These are phyloP conservation scores for Campylorhamphus procurvoides DNA, from an alignment of 2,113 vertebrate species.

Conservation along the genomic window DNA sequence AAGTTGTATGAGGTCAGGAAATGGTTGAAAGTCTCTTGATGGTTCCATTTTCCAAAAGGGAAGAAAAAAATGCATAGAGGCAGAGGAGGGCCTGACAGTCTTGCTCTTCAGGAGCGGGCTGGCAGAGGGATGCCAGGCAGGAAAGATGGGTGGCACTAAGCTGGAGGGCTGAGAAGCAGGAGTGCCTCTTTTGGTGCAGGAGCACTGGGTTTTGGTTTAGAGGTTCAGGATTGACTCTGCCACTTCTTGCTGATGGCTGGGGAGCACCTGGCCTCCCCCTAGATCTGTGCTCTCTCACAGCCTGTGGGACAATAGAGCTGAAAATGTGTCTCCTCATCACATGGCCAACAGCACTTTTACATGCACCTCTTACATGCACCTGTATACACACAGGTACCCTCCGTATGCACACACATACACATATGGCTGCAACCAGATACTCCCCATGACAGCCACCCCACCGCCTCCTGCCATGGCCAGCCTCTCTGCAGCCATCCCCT, in stretches of 20 bases:
- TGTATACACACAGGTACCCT: fast-evolving
- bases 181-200: neutral
- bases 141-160: neutral
- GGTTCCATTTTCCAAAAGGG: neutral
- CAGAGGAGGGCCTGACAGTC: neutral
- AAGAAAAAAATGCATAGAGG: neutral
- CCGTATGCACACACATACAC: no score
- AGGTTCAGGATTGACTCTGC: neutral
- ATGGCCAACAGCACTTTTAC: neutral
- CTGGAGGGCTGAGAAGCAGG: fast-evolving
- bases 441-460: neutral
- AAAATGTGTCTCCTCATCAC: neutral
- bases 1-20: neutral
- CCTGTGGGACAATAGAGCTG: fast-evolving
- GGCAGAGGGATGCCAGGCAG: neutral
- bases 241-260: neutral
- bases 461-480: neutral
- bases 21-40: neutral
- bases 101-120: fast-evolving
- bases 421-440: neutral
- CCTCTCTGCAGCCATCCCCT: neutral
- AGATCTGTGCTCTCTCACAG: neutral
- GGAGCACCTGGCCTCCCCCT: neutral
- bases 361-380: fast-evolving
- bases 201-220: neutral